Conservation (phyloP, 2,797 vertebrate genomes). For the Benthosema pterotum region DNA sequence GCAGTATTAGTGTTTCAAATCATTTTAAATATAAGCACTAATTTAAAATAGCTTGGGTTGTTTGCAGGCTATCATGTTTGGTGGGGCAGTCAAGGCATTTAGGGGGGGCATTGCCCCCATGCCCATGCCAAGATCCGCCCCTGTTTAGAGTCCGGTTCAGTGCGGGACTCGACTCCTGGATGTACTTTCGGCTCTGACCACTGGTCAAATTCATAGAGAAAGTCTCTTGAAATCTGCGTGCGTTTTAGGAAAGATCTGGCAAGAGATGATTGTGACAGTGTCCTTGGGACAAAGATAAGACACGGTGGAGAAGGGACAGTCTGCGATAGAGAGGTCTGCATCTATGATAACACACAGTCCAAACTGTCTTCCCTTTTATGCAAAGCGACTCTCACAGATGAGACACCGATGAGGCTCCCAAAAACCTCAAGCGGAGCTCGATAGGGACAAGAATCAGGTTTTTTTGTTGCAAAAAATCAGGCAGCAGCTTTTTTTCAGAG, state of each 20-base stretch:
- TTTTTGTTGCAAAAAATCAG: constrained; percentile 53
- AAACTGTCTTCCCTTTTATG: constrained; percentile 66
- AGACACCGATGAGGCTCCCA: constrained; percentile 23
- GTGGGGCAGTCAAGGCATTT: no score
- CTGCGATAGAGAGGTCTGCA: constrained; percentile 55
- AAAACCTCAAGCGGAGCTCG: constrained; percentile 26
- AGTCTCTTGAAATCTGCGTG: background rate
- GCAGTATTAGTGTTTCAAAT: no score
- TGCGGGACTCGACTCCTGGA: background rate
- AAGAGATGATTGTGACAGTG: constrained; percentile 39
- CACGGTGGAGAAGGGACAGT: constrained; percentile 11
- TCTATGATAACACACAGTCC: constrained; percentile 61
- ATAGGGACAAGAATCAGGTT: no score
- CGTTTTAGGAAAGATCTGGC: constrained; percentile 40
- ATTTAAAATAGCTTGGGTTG: no score
- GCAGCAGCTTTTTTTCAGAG: constrained; percentile 57
- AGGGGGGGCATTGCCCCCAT: no score
- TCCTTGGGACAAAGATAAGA: background rate
- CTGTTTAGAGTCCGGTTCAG: no score
- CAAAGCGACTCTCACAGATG: constrained; percentile 57
- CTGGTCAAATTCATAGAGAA: constrained; percentile 18
- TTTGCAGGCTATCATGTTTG: no score
- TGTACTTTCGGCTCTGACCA: background rate
- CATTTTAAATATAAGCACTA: no score
- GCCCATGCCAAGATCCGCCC: no score